Conservation (phyloP, 1,140 invertebrate genomes). For the Drosophila sp. region DNA sequence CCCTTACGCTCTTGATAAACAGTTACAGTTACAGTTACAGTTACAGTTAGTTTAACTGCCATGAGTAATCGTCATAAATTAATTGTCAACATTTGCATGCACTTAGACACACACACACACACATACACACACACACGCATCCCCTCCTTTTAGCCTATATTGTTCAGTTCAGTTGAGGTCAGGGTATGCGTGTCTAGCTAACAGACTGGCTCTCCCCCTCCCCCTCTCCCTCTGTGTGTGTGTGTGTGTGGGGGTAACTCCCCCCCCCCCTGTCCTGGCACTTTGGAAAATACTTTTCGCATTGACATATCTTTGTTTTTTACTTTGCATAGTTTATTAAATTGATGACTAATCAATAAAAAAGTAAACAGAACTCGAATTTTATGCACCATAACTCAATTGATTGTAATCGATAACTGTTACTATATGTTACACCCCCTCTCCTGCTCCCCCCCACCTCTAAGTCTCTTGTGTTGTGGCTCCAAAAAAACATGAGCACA, state of each 20-base stretch:
- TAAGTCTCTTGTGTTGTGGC: not conserved
- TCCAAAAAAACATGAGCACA: slow-evolving; percentile 6
- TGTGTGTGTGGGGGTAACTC: too few relatives aligned
- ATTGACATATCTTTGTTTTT: slow-evolving; percentile 64
- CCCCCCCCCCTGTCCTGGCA: slow-evolving; percentile 12
- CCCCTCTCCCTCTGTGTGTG: slow-evolving; percentile 15
- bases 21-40: slow-evolving; percentile 18
- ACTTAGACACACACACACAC: slow-evolving; percentile 63
- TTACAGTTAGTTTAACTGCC: slow-evolving; percentile 78
- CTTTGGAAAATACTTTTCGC: slow-evolving; percentile 70
- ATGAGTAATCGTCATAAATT: slow-evolving; percentile 81
- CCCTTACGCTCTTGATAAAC: slow-evolving; percentile 10
- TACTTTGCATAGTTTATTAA: slow-evolving; percentile 33
- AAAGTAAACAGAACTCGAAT: slow-evolving; percentile 18
- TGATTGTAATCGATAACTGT: slow-evolving; percentile 28
- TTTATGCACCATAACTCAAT: slow-evolving; percentile 6
- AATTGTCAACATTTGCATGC: slow-evolving; percentile 81
- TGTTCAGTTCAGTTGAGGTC: not conserved
- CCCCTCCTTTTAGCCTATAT: slow-evolving; percentile 14
- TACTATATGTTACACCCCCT: not conserved
- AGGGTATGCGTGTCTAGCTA: slow-evolving; percentile 38
- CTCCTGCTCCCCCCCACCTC: slow-evolving; percentile 29
- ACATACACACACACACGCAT: slow-evolving; percentile 31
- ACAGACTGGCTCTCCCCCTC: slow-evolving; percentile 13
- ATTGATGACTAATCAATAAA: slow-evolving; percentile 78